These are phyloP conservation scores for Gasterosteus aculeatus DNA, from an alignment of 2,113 vertebrate species.

Conservation along the genomic window DNA sequence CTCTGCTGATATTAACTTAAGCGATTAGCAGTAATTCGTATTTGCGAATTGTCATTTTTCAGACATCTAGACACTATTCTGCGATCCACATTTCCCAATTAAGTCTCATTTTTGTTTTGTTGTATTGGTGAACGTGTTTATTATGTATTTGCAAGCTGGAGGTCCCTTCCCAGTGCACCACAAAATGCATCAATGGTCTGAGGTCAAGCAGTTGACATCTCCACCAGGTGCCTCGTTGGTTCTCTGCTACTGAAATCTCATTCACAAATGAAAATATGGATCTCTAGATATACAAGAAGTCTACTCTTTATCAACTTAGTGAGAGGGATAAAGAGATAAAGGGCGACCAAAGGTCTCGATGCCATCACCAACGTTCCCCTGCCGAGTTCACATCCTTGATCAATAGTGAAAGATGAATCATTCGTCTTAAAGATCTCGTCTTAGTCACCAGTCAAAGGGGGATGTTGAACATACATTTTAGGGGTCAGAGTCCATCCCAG, in stretches of 20 bases:
- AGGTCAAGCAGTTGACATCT: background rate
- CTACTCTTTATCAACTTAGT: background rate
- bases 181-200: background rate
- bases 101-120: background rate
- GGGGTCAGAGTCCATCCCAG: too few species aligned
- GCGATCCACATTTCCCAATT: background rate
- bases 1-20: background rate
- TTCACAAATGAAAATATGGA: background rate
- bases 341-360: background rate
- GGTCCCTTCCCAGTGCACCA: background rate
- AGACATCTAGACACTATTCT: background rate
- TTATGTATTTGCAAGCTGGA: too few species aligned
- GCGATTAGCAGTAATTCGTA: background rate
- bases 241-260: background rate
- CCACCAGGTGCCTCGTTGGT: background rate
- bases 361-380: too few species aligned
- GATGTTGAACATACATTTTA: background rate
- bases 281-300: background rate
- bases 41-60: background rate
- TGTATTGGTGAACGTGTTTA: too few species aligned
- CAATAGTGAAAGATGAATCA: background rate
- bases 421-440: background rate
- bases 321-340: background rate
- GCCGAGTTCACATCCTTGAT: too few species aligned
- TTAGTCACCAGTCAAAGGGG: background rate